A percentile compares a stretch with the other conserved stretches of the same genome.
Conservation (phyloP, 2,113 vertebrate genomes). For the Anseranas semipalmata region DNA sequence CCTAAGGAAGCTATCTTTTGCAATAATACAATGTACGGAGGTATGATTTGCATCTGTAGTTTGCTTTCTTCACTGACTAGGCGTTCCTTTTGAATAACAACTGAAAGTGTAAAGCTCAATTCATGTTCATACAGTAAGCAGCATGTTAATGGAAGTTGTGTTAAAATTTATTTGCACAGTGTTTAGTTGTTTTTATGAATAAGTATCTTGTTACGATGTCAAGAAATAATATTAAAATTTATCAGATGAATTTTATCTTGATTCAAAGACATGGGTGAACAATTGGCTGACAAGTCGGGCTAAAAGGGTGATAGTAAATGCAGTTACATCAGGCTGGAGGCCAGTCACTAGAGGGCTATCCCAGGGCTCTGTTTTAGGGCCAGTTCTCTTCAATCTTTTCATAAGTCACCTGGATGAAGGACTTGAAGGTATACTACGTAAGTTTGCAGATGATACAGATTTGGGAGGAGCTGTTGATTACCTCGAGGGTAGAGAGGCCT, state of each 20-base stretch:
- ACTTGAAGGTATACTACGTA: no score
- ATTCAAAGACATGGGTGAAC: neutral
- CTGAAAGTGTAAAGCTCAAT: neutral
- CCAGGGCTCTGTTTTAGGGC: neutral
- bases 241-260: neutral
- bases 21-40: neutral
- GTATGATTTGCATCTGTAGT: neutral
- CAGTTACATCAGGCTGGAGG: neutral
- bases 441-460: no score
- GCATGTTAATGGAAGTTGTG: neutral
- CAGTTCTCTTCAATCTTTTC: no score
- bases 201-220: neutral
- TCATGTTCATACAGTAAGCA: neutral
- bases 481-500: no score
- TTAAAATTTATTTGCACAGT: neutral
- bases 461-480: no score
- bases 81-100: neutral
- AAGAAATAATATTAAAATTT: neutral
- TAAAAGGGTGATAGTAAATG: no score
- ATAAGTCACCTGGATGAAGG: no score
- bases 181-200: neutral
- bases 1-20: neutral
- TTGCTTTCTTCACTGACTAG: neutral
- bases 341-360: neutral
- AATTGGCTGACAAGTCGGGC: no score